Percentiles rank a stretch among this genome's conserved stretches.
phyloP scores from a whole-genome alignment of 2,888 invertebrate genomes.

The Amblyteles armatorius region DNA sequence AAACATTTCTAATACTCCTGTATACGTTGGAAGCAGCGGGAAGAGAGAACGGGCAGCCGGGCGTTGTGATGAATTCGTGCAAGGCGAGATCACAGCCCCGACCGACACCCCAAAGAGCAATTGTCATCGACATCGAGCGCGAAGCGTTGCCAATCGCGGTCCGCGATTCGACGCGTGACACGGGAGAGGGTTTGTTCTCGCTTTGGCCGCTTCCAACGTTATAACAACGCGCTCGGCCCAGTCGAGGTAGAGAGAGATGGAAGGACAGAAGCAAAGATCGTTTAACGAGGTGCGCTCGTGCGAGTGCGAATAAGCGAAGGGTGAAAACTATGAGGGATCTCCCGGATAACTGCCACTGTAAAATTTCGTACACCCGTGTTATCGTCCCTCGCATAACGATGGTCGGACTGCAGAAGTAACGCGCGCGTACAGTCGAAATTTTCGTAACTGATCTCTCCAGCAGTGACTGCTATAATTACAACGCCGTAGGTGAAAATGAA shows the following conservation, averaged over 20 bases:
- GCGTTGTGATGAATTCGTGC: constrained; percentile 52
- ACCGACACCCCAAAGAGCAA: constrained; percentile 58
- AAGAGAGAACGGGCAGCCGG: constrained; percentile 2
- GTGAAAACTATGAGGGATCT: constrained; percentile 32
- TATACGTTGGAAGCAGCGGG: constrained; percentile 6
- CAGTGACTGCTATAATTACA: too few relatives aligned
- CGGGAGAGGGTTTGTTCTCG: constrained; percentile 31
- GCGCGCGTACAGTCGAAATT: neutral
- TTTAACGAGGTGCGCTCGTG: constrained; percentile 51
- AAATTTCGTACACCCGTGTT: constrained; percentile 16
- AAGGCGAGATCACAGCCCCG: constrained; percentile 48
- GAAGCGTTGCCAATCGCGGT: constrained; percentile 64
- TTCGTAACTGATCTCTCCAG: neutral
- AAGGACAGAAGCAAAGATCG: constrained; percentile 35
- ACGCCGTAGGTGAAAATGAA: too few relatives aligned
- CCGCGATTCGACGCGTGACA: constrained; percentile 40
- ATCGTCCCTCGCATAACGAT: neutral
- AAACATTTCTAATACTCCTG: neutral
- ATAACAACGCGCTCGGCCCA: neutral
- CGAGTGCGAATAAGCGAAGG: constrained; percentile 32
- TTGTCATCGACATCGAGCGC: constrained; percentile 63
- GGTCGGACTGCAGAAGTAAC: neutral
- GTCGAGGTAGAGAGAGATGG: constrained; percentile 10
- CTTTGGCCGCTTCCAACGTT: constrained; percentile 11
- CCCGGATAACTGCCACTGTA: constrained; percentile 34